Percentiles rank a stretch among this genome's conserved stretches.
Evolutionary conservation across 2,888 invertebrate species (phyloP).

Genomic region (Drosophila pseudotakahashii): DNA sequence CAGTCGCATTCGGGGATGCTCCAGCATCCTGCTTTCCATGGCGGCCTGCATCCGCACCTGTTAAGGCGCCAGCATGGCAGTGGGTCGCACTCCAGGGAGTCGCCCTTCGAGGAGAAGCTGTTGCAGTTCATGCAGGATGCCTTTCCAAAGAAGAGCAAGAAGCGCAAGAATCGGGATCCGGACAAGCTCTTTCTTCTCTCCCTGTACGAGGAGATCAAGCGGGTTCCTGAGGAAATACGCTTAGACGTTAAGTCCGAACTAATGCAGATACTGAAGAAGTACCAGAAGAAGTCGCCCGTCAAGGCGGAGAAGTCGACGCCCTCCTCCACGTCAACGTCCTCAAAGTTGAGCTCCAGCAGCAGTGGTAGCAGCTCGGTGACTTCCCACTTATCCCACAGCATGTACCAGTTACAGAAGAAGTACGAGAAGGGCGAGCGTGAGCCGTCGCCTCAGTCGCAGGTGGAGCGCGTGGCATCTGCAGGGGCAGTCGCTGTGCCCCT

Average conservation of each 20-base stretch:
- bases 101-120: conserved; percentile 82
- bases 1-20: conserved; percentile 78
- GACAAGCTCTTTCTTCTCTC: conserved; percentile 82
- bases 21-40: conserved; percentile 81
- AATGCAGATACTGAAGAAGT: conserved; percentile 82
- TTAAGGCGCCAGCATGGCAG: conserved; percentile 77
- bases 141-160: conserved; percentile 83
- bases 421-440: conserved; percentile 82
- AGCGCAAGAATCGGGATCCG: conserved; percentile 82
- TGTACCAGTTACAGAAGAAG: conserved; percentile 83
- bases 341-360: conserved; percentile 64
- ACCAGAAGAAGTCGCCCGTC: conserved; percentile 80
- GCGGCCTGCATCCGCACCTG: conserved; percentile 80
- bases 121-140: conserved; percentile 83
- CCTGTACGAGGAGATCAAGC: conserved; percentile 82
- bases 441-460: conserved; percentile 81
- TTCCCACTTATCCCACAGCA: conserved; percentile 80
- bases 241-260: conserved; percentile 82
- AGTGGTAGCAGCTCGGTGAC: conserved; percentile 58
- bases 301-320: conserved; percentile 77
- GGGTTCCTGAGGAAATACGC: conserved; percentile 82
- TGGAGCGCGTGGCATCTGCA: conserved; percentile 66
- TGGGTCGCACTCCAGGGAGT: conserved; percentile 76
- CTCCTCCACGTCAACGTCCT: conserved; percentile 69
- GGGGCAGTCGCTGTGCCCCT: conserved; percentile 63